These are phyloP conservation scores for Ramphastos sulfuratus DNA, from an alignment of 2,113 vertebrate genomes.

Conservation along the genomic window DNA sequence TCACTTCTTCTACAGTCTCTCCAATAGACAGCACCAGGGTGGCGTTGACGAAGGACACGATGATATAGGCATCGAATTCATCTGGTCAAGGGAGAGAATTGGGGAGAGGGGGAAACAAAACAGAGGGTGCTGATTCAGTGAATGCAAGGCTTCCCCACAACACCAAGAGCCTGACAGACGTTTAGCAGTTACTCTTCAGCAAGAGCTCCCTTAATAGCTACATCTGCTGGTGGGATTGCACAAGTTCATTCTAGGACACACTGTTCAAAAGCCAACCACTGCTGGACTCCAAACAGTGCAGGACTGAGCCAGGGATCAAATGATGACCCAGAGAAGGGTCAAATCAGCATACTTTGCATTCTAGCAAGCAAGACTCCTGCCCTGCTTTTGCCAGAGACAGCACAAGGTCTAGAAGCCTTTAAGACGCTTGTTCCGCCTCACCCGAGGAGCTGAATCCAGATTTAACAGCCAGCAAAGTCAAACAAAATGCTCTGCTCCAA, in stretches of 20 bases:
- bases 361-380: neutral
- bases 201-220: conserved; percentile 45
- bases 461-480: neutral
- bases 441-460: neutral
- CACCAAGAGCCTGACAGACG: neutral
- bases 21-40: conserved; percentile 95
- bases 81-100: conserved; percentile 77
- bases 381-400: neutral
- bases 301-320: neutral
- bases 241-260: conserved; percentile 34
- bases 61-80: conserved; percentile 98
- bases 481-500: neutral
- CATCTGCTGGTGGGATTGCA: neutral
- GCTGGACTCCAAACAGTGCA: neutral
- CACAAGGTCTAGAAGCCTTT: neutral
- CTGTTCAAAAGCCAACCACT: neutral
- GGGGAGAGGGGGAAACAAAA: neutral
- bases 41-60: conserved; percentile 98
- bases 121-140: conserved; percentile 22
- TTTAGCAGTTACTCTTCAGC: conserved; percentile 39
- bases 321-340: neutral
- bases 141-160: conserved; percentile 13
- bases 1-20: conserved; percentile 99
- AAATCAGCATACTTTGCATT: neutral
- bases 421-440: neutral